These are phyloP conservation scores for Lasioglossum marginatum DNA, from an alignment of 2,888 invertebrate species.

Conservation along the genomic window DNA sequence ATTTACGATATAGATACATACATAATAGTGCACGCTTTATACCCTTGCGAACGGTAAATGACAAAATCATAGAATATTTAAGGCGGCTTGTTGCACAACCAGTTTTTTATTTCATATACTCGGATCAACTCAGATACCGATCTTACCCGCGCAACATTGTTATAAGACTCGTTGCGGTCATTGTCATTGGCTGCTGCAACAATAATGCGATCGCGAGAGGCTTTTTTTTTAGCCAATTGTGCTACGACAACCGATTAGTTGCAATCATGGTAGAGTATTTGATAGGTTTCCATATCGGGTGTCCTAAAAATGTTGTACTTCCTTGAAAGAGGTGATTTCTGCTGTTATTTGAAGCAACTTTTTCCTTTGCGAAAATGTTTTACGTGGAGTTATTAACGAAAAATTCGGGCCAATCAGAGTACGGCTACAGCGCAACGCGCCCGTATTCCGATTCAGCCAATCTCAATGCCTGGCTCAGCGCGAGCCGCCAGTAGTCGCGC, in stretches of 20 bases:
- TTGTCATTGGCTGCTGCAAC: background rate
- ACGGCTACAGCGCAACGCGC: too few species aligned
- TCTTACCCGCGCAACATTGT: background rate
- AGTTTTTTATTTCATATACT: background rate
- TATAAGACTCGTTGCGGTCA: background rate
- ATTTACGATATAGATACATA: background rate
- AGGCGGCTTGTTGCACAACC: background rate
- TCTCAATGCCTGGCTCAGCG: too few species aligned
- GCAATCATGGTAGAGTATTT: background rate
- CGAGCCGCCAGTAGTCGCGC: too few species aligned
- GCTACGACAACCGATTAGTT: background rate
- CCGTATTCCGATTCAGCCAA: too few species aligned
- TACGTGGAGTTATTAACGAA: too few species aligned
- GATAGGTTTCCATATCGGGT: background rate
- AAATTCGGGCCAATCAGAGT: too few species aligned
- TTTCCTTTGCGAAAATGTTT: too few species aligned
- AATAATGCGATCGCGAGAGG: background rate
- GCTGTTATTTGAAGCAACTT: too few species aligned
- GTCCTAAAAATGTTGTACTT: too few species aligned
- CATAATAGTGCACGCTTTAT: background rate
- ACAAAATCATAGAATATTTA: background rate
- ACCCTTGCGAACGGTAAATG: background rate
- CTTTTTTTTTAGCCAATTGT: conserved; percentile 9
- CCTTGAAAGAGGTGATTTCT: too few species aligned
- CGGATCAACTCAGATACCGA: background rate